Base-by-base conservation (phyloP, 2,888 invertebrate genomes). In the Hesperia comma region DNA sequence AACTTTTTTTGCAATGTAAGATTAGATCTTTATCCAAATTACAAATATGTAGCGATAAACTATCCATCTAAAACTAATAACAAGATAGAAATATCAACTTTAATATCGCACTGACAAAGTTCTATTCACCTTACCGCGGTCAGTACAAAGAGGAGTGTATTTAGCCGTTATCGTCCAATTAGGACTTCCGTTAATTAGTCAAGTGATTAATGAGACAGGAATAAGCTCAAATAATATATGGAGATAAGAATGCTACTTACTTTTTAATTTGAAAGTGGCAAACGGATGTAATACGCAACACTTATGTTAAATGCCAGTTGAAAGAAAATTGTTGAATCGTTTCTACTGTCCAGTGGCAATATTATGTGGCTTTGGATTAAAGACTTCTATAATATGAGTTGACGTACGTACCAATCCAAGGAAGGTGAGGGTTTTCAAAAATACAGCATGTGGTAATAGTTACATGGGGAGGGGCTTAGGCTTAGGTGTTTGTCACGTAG, bases 111-210 rank as follows among this genome's bases (percentile, higher is more conserved):
- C 21, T 2, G 0, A 21, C 21, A 26, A 14, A 51, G 51, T 14
- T 6, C 6, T 51, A 26, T 26, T 51, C 14, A 3, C 21, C 6
- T 2, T 51, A 6, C 14, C 6, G 14, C 21, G 21, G 14, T 6
- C 6, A 51, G 14, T 19, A 26, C 51, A 51, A 14, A 21, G 21
- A 26, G 15, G 21, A 51, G 14, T 8, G 10, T 7, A 33, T 51
- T 51, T 51, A 26, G 2, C 6, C 14, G 46, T 46, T 46, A 54
- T 32, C 32, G n/a, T 15, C n/a, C 54, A 56, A 56, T 56, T 56
- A 56, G 40, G 37, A 37, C 56, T 56, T 40, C 56, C 56, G 56
- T 37, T 40, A 33, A 40, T 56, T 56, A 56, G 19, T 56, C 17
- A 56, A 19, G 56, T 56, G 56, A 56, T 56, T 56, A 56, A 56